Base-by-base conservation (phyloP, 2,888 invertebrate species). In the Schrankia costaestrigalis region DNA sequence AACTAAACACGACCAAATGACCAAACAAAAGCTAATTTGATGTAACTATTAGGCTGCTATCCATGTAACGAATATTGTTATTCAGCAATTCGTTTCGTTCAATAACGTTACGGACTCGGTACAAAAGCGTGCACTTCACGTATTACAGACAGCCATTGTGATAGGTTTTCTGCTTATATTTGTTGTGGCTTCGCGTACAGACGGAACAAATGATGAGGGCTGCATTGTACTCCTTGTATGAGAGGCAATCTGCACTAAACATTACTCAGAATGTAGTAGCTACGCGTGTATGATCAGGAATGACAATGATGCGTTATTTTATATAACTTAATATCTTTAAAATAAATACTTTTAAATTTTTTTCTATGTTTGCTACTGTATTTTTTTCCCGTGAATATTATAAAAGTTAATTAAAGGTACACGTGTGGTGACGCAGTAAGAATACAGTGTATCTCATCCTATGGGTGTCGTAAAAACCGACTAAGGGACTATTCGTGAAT, bases 171-270 rank as follows among this genome's bases (percentile, higher is more conserved):
- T 50, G 56, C 46, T 36, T 47, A 43, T 54, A 58, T 63, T 62
- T 56, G 56, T 55, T 58, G 50, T 50, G 43, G 54, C 51, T 39
- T 46, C 43, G 42, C 33, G 45, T 38, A 58, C 46, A 37, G 42
- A 51, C 38, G 40, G 48, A 44, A 56, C 69, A 70, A 71, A 71
- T 69, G 68, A 73, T 63, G 67, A 68, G 56, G 57, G 55, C 52
- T 48, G 64, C 66, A 73, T 76, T 75, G 76, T 73, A 31, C 52
- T 52, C 51, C 45, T 41, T 46, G 57, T 55, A 50, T 48, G 62
- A 42, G 47, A 63, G 47, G 59, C 65, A 67, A 65, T 66, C 61
- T 54, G 63, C 52, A 53, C 68, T 68, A 64, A 65, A 62, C 60
- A 62, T 54, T 49, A 41, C 46, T 35, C 33, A 33, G 34, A 32